These are phyloP conservation scores for Vandiemenella viatica DNA, from an alignment of 2,888 invertebrate genomes.

Conservation along the genomic window DNA sequence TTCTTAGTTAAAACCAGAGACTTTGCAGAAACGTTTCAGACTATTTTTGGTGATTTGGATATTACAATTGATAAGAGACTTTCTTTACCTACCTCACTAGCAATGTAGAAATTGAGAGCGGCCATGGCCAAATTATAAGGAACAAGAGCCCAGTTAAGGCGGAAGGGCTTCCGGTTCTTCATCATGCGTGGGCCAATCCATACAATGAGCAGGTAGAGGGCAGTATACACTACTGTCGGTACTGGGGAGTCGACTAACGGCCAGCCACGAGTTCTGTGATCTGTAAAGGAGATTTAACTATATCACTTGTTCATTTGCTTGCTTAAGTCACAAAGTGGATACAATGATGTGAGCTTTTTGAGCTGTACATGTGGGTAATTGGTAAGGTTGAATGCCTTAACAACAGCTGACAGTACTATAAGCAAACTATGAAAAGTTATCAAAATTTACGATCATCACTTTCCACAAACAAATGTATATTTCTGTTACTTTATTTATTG, in stretches of 20 bases:
- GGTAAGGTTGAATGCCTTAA: not conserved
- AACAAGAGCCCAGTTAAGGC: conserved; percentile 58
- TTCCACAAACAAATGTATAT: too few species aligned
- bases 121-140: conserved; percentile 79
- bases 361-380: not conserved
- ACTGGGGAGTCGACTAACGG: conserved; percentile 66
- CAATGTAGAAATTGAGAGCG: conserved; percentile 67
- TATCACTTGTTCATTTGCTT: not conserved
- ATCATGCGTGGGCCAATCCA: conserved; percentile 68
- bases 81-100: conserved; percentile 57
- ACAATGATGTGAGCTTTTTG: not conserved
- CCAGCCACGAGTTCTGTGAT: conserved; percentile 71
- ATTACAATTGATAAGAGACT: too few species aligned
- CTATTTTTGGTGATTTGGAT: too few species aligned
- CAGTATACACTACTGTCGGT: conserved; percentile 53
- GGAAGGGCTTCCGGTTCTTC: conserved; percentile 59
- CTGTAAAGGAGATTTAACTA: conserved; percentile 33
- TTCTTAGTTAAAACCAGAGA: too few species aligned
- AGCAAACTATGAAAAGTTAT: too few species aligned
- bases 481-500: too few species aligned
- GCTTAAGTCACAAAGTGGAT: too few species aligned
- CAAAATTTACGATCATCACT: too few species aligned
- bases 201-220: conserved; percentile 59
- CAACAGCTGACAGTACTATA: too few species aligned
- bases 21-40: too few species aligned